Evolutionary conservation across 2,113 vertebrate genomes (phyloP), one percentile per base, ranked within the genome.

Genomic region (Nanorana parkeri): DNA sequence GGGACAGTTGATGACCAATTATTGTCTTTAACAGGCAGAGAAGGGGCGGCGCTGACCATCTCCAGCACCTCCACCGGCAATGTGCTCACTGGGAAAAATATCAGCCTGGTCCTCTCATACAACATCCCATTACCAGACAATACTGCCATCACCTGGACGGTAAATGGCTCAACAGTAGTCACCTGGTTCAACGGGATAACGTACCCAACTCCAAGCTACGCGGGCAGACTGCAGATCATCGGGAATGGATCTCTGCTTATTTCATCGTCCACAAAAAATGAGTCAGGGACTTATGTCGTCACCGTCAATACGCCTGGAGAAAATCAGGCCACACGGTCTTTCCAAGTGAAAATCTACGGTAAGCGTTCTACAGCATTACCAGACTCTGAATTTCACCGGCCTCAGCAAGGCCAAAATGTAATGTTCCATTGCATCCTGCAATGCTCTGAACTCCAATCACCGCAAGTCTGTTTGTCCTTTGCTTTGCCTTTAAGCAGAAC

Each of bases 311-410:
- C 1, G 8, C 2, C 24, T 19, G 32, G 16, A 1, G 13, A 19
- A 0, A 17, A 13, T 0, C 1, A 1, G 0, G 58, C 19, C 13
- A 7, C 13, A 4, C 58, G 1, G 15, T 5, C n/a, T 23, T 77
- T 77, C 13, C 2, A 6, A 5, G 75, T 77, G 7, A 52, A 0
- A 13, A 11, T 77, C 61, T 77, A 77, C 29, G 75, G 75, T 77
- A 54, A 77, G 75, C 52, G 41, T 2, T 47, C 41, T 47, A 15
- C 8, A 10, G 41, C 8, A 10, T 41, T 10, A 6, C 41, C 41
- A n/a, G n/a, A n/a, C n/a, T n/a, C n/a, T 10, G 41, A 36, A 5
- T 36, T 36, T 36, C 5, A 36, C 32, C 2, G 0, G 32, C 32
- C 32, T 32, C 5, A 32, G 29, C 29, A 32, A 32, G 29, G 29